phyloP scores from a whole-genome alignment of 1,140 invertebrate species.

The Megalonaias nervosa region DNA sequence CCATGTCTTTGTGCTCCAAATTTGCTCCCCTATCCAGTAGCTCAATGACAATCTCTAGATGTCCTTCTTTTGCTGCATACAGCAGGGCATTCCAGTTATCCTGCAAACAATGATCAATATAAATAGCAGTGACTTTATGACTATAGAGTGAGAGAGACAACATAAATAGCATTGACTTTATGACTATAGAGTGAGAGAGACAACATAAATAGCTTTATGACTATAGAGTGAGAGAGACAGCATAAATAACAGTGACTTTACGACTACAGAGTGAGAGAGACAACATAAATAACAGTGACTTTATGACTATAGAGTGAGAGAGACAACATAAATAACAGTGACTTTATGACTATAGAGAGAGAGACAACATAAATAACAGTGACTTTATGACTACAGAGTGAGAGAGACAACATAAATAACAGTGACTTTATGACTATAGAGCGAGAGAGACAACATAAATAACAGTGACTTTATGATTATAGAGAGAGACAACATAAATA shows the following conservation, averaged over 20 bases:
- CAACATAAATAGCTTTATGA: no score
- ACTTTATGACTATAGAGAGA: not conserved
- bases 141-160: not conserved
- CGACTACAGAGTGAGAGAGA: not conserved
- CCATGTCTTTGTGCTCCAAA: slow-evolving; percentile 94
- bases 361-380: no score
- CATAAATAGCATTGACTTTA: not conserved
- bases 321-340: not conserved
- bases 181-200: not conserved
- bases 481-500: no score
- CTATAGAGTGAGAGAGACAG: not conserved
- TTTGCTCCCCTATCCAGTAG: slow-evolving; percentile 89
- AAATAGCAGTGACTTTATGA: not conserved
- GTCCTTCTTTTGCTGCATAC: slow-evolving; percentile 92
- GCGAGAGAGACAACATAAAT: no score
- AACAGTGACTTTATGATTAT: no score
- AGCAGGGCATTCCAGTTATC: slow-evolving; percentile 95
- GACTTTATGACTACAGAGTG: no score
- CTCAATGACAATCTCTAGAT: slow-evolving; percentile 85
- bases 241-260: no score
- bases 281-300: no score
- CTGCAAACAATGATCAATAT: slow-evolving; percentile 65
- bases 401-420: no score
- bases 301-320: not conserved
- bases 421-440: not conserved